phyloP scores from a whole-genome alignment of 1,140 invertebrate species.

The Drosophila lini region DNA sequence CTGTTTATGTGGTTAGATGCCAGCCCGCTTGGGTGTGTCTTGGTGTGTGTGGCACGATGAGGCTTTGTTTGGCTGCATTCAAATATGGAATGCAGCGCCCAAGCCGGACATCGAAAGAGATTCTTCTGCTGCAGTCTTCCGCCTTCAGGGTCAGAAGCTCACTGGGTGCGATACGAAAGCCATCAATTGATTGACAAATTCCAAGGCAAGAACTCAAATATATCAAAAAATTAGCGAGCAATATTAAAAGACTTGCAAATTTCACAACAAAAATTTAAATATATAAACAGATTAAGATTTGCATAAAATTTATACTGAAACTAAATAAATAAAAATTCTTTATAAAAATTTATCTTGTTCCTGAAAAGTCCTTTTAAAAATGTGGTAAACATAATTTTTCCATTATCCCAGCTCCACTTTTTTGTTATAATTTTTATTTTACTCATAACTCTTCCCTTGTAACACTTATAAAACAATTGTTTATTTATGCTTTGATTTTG shows the following conservation, averaged over 20 bases:
- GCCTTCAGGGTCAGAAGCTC: slow-evolving; percentile 4
- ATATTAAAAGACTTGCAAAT: too few species aligned
- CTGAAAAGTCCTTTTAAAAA: too few species aligned
- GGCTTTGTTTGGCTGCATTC: slow-evolving; percentile 36
- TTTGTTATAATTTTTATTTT: too few species aligned
- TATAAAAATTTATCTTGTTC: too few species aligned
- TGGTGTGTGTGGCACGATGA: slow-evolving; percentile 25
- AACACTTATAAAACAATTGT: background rate
- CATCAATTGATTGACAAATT: slow-evolving; percentile 14
- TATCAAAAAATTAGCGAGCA: background rate
- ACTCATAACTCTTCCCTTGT: too few species aligned
- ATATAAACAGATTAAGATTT: background rate
- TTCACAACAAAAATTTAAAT: too few species aligned
- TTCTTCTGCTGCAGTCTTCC: slow-evolving; percentile 14
- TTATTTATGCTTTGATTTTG: slow-evolving; percentile 23
- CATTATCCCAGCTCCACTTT: too few species aligned
- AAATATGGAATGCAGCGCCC: slow-evolving; percentile 45
- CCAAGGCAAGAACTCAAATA: background rate
- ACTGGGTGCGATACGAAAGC: background rate
- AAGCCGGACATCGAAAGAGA: slow-evolving; percentile 26
- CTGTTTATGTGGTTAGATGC: slow-evolving; percentile 60
- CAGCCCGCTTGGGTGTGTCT: slow-evolving; percentile 23
- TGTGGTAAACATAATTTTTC: too few species aligned
- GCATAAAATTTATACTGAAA: background rate
- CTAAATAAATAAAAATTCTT: too few species aligned